phyloP scores from a whole-genome alignment of 2,797 vertebrate genomes.

The Darevskia nairensis region DNA sequence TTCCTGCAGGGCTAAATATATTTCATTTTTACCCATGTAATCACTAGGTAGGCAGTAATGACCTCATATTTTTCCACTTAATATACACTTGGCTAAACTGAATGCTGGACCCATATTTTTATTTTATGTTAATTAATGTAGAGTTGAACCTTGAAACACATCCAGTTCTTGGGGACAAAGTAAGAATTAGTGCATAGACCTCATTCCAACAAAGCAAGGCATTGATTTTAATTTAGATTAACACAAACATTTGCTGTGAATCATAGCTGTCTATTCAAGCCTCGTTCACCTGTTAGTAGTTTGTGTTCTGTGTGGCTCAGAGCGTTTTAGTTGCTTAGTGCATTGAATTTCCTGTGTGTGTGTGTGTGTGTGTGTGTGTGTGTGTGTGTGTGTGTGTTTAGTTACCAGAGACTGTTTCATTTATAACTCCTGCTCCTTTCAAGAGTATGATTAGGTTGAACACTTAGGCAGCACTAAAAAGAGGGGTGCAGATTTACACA shows the following conservation, averaged over 20 bases:
- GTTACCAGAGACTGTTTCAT: neutral
- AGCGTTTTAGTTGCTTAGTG: constrained; percentile 3
- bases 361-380: neutral
- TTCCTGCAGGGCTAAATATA: constrained; percentile 23
- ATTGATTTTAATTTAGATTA: constrained; percentile 70
- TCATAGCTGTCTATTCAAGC: constrained; percentile 38
- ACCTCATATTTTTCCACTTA: constrained; percentile 59
- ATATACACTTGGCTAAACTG: constrained; percentile 58
- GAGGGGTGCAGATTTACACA: too few relatives aligned
- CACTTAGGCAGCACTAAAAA: too few relatives aligned
- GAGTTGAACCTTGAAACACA: constrained; percentile 43
- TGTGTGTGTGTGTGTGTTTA: neutral
- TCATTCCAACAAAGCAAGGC: constrained; percentile 58
- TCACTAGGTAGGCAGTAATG: constrained; percentile 50
- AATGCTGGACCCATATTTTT: constrained; percentile 20
- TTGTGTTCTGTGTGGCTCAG: neutral
- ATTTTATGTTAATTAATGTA: constrained; percentile 42
- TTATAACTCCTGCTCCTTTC: neutral
- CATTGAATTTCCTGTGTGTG: neutral
- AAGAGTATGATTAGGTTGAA: neutral
- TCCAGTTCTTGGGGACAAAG: constrained; percentile 54
- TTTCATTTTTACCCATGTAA: constrained; percentile 49
- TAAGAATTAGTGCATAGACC: constrained; percentile 60
- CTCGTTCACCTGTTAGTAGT: constrained; percentile 18
- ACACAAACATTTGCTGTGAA: constrained; percentile 55